phyloP scores from a whole-genome alignment of 2,888 invertebrate species.

The Sminthurides aquaticus region DNA sequence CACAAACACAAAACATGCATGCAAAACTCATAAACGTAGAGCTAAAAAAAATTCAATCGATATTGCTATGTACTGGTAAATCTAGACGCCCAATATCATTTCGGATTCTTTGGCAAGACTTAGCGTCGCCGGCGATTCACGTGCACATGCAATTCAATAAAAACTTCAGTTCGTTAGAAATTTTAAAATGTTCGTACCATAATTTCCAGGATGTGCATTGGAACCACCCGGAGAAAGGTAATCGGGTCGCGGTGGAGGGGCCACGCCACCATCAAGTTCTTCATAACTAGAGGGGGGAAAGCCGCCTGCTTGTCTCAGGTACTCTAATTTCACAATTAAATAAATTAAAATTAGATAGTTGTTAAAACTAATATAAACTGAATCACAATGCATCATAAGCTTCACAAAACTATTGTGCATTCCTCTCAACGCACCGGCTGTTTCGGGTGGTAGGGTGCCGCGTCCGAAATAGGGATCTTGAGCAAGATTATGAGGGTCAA shows the following conservation, averaged over 20 bases:
- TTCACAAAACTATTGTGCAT: neutral
- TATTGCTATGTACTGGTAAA: neutral
- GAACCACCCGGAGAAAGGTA: slow-evolving; percentile 37
- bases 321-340: slow-evolving; percentile 49
- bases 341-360: too few species aligned
- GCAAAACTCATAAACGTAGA: neutral
- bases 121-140: too few species aligned
- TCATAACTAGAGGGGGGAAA: slow-evolving; percentile 57
- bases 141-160: too few species aligned
- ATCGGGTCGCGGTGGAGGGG: slow-evolving; percentile 43
- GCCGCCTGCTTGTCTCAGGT: slow-evolving; percentile 52
- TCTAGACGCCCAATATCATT: neutral
- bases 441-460: slow-evolving; percentile 39
- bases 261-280: slow-evolving; percentile 53
- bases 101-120: neutral
- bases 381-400: neutral
- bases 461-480: slow-evolving; percentile 42
- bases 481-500: slow-evolving; percentile 33
- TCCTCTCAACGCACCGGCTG: slow-evolving; percentile 17
- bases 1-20: slow-evolving; percentile 18
- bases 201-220: slow-evolving; percentile 41
- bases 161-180: too few species aligned
- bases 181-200: slow-evolving; percentile 40
- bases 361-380: slow-evolving; percentile 13
- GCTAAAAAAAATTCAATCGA: neutral